phyloP scores from a whole-genome alignment of 2,888 invertebrate genomes.

The Pecten maximus region DNA sequence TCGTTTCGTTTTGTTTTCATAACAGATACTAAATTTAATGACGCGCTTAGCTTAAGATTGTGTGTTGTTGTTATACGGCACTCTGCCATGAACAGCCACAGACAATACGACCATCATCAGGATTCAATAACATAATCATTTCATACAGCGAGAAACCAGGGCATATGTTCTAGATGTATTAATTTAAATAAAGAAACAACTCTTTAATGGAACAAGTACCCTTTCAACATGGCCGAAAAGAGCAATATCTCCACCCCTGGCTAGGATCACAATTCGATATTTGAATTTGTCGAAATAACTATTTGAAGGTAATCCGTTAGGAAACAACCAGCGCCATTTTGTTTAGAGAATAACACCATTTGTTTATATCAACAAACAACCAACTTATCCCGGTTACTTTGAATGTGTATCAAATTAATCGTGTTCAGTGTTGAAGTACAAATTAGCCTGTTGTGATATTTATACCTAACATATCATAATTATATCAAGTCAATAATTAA shows the following conservation, averaged over 20 bases:
- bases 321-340: neutral
- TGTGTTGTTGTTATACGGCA: neutral
- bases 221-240: slow-evolving; percentile 20
- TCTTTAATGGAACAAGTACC: slow-evolving; percentile 14
- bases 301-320: neutral
- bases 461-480: too few relatives aligned
- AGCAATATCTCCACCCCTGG: slow-evolving; percentile 13
- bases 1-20: slow-evolving; percentile 2
- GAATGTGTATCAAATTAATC: neutral
- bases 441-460: neutral
- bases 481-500: too few relatives aligned
- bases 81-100: neutral
- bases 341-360: neutral
- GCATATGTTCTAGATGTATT: neutral
- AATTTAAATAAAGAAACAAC: neutral
- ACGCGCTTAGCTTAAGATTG: neutral
- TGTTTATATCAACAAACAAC: neutral
- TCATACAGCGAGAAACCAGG: neutral
- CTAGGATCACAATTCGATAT: neutral
- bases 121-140: neutral
- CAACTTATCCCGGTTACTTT: neutral
- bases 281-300: neutral
- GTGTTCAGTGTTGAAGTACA: neutral
- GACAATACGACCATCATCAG: neutral
- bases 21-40: slow-evolving; percentile 7